Evolutionary conservation across 2,797 vertebrate genomes (phyloP), one percentile per base, ranked within the genome.

Genomic region (Coranthus polyacanthus): DNA sequence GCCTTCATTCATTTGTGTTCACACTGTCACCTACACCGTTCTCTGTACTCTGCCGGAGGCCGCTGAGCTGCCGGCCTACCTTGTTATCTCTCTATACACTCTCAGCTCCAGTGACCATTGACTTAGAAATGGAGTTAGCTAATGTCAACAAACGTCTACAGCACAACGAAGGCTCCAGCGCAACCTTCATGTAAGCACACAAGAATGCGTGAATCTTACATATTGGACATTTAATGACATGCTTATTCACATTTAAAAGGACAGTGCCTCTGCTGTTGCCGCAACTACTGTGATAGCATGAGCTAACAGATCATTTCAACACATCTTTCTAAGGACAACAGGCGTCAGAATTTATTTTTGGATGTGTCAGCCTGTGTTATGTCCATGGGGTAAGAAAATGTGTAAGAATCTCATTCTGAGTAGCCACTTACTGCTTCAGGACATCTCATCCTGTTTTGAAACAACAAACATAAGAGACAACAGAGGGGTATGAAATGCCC

Each of bases 381-480:
- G 17, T 41, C 16, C 12, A 12, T 6, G n/a, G 7, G n/a, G 15
- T 39, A 58, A 58, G 67, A 26, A 50, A 53, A 44, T 57, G n/a
- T 34, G 34, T 11, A 18, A 36, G 36, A 45, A 57, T 38, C 17
- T 3, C 6, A 44, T 61, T 43, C 37, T 61, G 18, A 50, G 52
- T 42, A 32, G 12, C 56, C 37, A 51, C 41, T 75, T 45, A 58
- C 12, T 63, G 61, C 55, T 1, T 8, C 55, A 29, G 32, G 24
- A 47, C 32, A 66, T 46, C 42, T 54, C 15, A 36, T 50, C n/a
- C 12, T 51, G 44, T 39, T 62, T 29, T 18, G 4, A 62, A 60
- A 54, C 13, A 3, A 44, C 37, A 36, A 38, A 68, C 42, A 59
- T 41, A 51, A 32, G 24, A 65, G 42, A 46, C 60, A 59, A 55